Percentiles rank a stretch among this genome's conserved stretches.
phyloP scores from a whole-genome alignment of 2,113 vertebrate genomes.

The Sinosuthora webbiana region DNA sequence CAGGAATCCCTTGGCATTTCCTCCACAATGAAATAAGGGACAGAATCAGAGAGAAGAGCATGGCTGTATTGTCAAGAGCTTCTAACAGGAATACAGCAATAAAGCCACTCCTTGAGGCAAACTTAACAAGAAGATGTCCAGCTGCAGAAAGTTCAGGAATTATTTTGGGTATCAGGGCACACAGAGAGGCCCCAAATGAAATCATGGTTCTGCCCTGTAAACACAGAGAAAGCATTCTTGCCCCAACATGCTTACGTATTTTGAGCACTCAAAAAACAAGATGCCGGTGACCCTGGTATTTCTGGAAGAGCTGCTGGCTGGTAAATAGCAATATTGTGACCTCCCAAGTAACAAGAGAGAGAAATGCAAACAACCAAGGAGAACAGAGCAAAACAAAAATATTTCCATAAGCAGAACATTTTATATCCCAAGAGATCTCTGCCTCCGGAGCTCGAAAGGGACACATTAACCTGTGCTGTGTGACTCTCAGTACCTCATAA shows the following conservation, averaged over 20 bases:
- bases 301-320: slow-evolving; percentile 26
- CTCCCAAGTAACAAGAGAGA: slow-evolving; percentile 31
- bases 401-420: slow-evolving; percentile 21
- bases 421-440: neutral
- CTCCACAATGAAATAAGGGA: neutral
- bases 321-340: slow-evolving; percentile 22
- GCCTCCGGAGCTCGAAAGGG: neutral
- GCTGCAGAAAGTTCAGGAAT: neutral
- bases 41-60: neutral
- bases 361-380: slow-evolving; percentile 38
- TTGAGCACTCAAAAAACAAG: neutral
- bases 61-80: neutral
- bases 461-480: neutral
- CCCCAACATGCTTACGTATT: neutral
- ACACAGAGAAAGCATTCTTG: slow-evolving; percentile 8
- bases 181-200: neutral
- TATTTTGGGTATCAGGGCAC: neutral
- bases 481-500: neutral
- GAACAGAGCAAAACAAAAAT: slow-evolving; percentile 37
- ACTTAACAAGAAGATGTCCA: neutral
- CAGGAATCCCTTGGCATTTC: neutral
- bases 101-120: neutral
- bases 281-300: slow-evolving; percentile 19
- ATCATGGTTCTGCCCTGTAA: neutral
- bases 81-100: neutral